Base-by-base conservation (phyloP, 2,888 invertebrate species). In the Apodemia zela region DNA sequence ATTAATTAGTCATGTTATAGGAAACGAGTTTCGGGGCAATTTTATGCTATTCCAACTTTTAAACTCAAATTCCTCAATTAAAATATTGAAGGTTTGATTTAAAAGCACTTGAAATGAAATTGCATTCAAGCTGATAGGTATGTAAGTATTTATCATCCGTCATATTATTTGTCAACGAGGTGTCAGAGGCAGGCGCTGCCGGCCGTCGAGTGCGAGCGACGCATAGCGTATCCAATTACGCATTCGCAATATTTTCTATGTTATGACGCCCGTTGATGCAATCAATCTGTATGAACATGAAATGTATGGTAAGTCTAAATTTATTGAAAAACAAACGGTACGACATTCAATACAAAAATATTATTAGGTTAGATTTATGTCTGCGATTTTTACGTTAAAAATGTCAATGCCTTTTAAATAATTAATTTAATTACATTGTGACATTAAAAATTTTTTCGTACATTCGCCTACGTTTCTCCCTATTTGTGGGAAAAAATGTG, bases 241-340 rank as follows among this genome's bases (percentile, higher is more conserved):
- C 82, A 85, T 81, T 82, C 84, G 86, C 87, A 85, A 90, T 90
- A 89, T 89, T 89, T 89, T 89, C 87, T 86, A 89, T 85, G 81
- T 80, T 78, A 80, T 86, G 86, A 83, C 84, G 85, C 79, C 75
- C 76, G 76, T 71, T 74, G 72, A 81, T 78, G 82, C 87, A 88
- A 89, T 89, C 87, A 88, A 87, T 89, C 86, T 81, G 77, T 75
- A 65, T 68, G 70, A 67, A 71, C 67, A 65, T 63, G 62, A 63
- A 70, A 68, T 62, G 59, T 61, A 63, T 38, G 38, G 38, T 62
- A 68, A 64, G 62, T 62, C 59, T 62, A 59, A 45, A 59, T 60
- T 61, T 45, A 59, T 57, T 35, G 45, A 61, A 59, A 49, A 42
- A 33, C 21, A 49, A 60, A 60, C 49, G 21, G 10, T 35, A 11